phyloP scores from a whole-genome alignment of 2,888 invertebrate genomes.

The Drosophila borborema region DNA sequence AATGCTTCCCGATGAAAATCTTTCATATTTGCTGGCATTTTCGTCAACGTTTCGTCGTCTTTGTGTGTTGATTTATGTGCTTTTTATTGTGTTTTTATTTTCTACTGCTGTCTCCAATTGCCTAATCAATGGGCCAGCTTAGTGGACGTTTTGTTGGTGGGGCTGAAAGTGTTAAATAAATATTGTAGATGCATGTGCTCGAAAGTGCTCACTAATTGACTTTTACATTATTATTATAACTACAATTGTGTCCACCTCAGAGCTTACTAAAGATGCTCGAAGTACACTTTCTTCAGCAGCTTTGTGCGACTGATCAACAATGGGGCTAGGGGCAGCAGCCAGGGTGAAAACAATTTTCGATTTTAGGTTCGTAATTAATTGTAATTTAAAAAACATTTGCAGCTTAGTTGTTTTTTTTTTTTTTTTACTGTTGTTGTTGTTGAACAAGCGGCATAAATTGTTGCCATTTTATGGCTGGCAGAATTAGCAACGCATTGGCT shows the following conservation, averaged over 20 bases:
- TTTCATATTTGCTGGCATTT: constrained; percentile 51
- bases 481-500: constrained; percentile 61
- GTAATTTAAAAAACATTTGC: constrained; percentile 62
- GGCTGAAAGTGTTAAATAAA: constrained; percentile 65
- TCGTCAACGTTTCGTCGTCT: constrained; percentile 28
- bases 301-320: constrained; percentile 25
- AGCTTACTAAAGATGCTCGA: constrained; percentile 7
- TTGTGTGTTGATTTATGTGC: constrained; percentile 8
- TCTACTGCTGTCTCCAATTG: constrained; percentile 22
- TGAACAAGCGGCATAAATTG: constrained; percentile 51
- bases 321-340: constrained; percentile 12
- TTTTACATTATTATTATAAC: constrained; percentile 33
- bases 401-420: background rate
- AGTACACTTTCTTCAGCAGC: constrained; percentile 59
- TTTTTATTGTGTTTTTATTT: background rate
- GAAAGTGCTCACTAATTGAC: constrained; percentile 66
- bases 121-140: constrained; percentile 33
- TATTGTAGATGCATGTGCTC: constrained; percentile 30
- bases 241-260: constrained; percentile 47
- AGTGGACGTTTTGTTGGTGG: constrained; percentile 24
- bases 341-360: constrained; percentile 65
- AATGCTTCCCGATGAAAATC: constrained; percentile 56
- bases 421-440: constrained; percentile 1
- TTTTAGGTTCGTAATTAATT: constrained; percentile 61
- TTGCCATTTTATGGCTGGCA: constrained; percentile 57